Conservation (phyloP, 2,797 vertebrate genomes). For the Iguana delicatissima region DNA sequence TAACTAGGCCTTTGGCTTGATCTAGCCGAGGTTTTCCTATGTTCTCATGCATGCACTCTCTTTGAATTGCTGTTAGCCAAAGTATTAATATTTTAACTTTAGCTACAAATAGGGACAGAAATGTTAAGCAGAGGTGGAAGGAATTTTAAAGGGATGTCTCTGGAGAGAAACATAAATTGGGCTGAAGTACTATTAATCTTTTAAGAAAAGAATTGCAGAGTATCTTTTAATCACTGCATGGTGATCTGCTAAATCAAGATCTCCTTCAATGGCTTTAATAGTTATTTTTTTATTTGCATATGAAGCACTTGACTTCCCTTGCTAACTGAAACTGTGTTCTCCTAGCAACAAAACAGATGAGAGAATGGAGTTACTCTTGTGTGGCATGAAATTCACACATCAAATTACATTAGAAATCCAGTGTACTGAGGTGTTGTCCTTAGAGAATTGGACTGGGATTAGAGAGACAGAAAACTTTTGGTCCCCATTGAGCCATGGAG, state of each 20-base stretch:
- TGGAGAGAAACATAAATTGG: not conserved
- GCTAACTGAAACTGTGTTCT: constrained; percentile 20
- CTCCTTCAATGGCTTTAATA: constrained; percentile 42
- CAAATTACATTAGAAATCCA: too few species aligned
- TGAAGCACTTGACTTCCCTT: constrained; percentile 29
- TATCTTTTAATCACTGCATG: constrained; percentile 44
- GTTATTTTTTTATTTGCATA: constrained; percentile 15
- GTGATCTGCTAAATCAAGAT: constrained; percentile 31
- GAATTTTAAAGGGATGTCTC: not conserved
- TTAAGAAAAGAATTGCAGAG: constrained; percentile 38
- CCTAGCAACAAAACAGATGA: not conserved
- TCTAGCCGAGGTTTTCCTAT: too few species aligned
- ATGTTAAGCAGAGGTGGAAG: not conserved
- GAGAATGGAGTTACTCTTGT: not conserved
- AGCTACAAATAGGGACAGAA: not conserved
- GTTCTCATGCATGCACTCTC: too few species aligned
- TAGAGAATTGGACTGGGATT: too few species aligned
- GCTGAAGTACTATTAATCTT: constrained; percentile 45
- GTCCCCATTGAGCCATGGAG: too few species aligned
- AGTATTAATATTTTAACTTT: not conserved
- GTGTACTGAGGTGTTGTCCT: too few species aligned
- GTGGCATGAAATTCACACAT: too few species aligned
- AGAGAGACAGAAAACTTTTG: too few species aligned
- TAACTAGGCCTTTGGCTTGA: too few species aligned
- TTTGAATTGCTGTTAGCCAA: not conserved